Evolutionary conservation across 37 sponge, comb jelly and placozoan species (phyloP).

Genomic region (Tethya wilhelma): DNA sequence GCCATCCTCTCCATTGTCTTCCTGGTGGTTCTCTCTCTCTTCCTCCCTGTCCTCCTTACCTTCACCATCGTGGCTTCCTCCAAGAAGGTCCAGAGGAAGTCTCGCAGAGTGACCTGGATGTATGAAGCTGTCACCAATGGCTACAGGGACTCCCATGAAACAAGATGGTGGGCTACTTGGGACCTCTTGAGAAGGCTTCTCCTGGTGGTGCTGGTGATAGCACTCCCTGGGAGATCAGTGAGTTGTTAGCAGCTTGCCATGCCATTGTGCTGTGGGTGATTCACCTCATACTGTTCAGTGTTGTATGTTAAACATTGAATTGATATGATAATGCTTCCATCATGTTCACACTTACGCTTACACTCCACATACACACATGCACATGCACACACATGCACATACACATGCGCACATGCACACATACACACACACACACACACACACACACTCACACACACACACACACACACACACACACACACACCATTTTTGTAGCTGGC

Average conservation of each 20-base stretch:
- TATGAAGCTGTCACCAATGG: constrained; percentile 35
- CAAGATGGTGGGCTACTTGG: constrained; percentile 53
- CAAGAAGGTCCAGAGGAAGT: constrained; percentile 8
- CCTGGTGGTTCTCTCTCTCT: constrained; percentile 8
- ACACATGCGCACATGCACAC: too few relatives aligned
- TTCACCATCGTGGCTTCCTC: neutral
- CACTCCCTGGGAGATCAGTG: constrained; percentile 71
- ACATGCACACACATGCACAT: too few relatives aligned
- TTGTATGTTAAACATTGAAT: too few relatives aligned
- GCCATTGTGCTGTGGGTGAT: neutral
- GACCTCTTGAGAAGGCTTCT: constrained; percentile 58
- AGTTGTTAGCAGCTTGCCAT: constrained; percentile 8
- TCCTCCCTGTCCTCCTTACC: constrained; percentile 21
- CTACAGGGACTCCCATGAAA: constrained; percentile 35
- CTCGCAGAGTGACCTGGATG: constrained; percentile 2
- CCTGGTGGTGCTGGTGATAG: constrained; percentile 26
- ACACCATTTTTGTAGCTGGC: constrained; percentile 55
- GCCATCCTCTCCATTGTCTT: constrained; percentile 48
- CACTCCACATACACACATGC: too few relatives aligned
- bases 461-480: too few relatives aligned
- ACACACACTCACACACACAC: too few relatives aligned
- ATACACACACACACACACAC: too few relatives aligned
- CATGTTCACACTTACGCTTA: too few relatives aligned
- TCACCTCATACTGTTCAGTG: too few relatives aligned
- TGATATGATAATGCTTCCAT: too few relatives aligned